Evolutionary conservation across 2,113 vertebrate species (phyloP), one percentile per base, ranked within the genome.

Genomic region (Myrmecobius fasciatus): DNA sequence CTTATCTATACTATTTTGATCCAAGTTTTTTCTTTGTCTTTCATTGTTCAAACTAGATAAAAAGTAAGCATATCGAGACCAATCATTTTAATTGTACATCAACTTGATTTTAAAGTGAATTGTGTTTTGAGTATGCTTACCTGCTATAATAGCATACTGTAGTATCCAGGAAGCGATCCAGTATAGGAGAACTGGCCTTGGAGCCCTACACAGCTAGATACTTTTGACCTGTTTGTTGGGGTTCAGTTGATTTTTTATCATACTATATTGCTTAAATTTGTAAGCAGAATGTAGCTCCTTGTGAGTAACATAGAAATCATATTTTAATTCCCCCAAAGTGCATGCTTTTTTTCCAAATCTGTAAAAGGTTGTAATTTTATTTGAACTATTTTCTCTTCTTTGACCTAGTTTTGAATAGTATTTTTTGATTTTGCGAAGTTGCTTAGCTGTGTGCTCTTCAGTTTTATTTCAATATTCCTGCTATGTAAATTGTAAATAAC

Each of bases 401-500:
- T 93, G 52, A 20, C 88, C 96, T 31, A 97, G 46, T 90, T 95
- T 89, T 89, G 90, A 91, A 95, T 95, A 12, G 36, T 22, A 17
- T 89, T 94, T 96, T 94, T 96, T 91, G 9, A 49, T 89, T 95
- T 67, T 96, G 89, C 93, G 46, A 92, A 9, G 48, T 28, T 67
- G 67, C 67, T 83, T 20, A 43, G 67, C n/a, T 83, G 1, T 83
- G 3, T 97, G 49, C 22, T 95, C 67, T 83, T 43, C 46, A 89
- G 60, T 67, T 89, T 94, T 52, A 92, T 51, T 91, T 93, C 89
- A 91, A 25, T 91, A 60, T 89, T 95, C 94, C 94, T 91, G 28
- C 88, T 28, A 25, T 94, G 9, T 90, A 90, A n/a, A 47, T 92
- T 97, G 17, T 96, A 96, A 96, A 92, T 96, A 95, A 95, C 95